Percentiles rank a stretch among this genome's conserved stretches.
Conservation (phyloP, 1,140 invertebrate species). For the Caenorhabditis tropicalis region DNA sequence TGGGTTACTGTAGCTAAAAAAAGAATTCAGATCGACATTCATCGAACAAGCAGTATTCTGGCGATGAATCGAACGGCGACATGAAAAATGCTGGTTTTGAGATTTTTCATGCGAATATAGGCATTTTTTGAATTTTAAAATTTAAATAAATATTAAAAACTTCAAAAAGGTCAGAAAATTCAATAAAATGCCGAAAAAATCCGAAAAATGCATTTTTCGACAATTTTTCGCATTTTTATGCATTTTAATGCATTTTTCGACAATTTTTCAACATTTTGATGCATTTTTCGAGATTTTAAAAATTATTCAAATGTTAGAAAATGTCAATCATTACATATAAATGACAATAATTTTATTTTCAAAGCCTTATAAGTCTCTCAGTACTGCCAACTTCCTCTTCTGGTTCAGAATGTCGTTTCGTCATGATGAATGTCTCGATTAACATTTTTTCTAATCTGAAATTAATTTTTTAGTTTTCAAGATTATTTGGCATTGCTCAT, state of each 20-base stretch:
- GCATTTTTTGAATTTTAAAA: too few relatives aligned
- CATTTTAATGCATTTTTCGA: too few relatives aligned
- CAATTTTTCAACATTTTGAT: too few relatives aligned
- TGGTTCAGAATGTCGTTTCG: neutral
- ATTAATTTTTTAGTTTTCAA: neutral
- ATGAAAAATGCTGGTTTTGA: neutral
- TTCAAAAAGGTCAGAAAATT: too few relatives aligned
- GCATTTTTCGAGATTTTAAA: too few relatives aligned
- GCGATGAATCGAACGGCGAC: conserved; percentile 15
- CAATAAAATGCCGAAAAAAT: too few relatives aligned
- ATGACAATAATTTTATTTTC: neutral
- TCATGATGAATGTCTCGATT: neutral
- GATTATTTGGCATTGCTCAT: neutral
- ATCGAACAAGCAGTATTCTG: neutral
- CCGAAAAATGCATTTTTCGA: too few relatives aligned
- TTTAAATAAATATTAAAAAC: too few relatives aligned
- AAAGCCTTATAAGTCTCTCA: neutral
- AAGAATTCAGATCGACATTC: neutral
- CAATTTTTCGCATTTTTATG: too few relatives aligned
- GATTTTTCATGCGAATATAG: too few relatives aligned
- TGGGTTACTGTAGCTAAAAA: neutral
- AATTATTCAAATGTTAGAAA: too few relatives aligned
- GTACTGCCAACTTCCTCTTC: neutral
- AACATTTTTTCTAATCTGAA: neutral
- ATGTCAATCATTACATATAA: too few relatives aligned